Conservation (phyloP, 2,888 invertebrate genomes). For the Thera obeliscata region DNA sequence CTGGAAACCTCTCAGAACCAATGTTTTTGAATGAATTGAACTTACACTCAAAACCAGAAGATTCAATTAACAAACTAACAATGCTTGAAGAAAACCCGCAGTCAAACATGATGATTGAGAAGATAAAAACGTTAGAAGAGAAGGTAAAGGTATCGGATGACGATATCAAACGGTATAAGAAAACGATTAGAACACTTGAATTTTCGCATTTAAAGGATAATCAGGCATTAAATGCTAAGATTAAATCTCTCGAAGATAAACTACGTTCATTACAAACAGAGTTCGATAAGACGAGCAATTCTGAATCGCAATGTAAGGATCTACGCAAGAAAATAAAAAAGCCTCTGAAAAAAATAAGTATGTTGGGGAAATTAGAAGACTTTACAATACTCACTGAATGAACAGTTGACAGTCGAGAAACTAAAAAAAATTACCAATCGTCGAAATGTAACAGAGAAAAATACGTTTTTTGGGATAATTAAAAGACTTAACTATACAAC, state of each 20-base stretch:
- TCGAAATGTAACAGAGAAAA: no score
- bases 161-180: constrained; percentile 6
- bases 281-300: neutral
- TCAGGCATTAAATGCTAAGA: constrained; percentile 18
- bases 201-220: constrained; percentile 16
- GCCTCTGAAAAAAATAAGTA: constrained; percentile 3
- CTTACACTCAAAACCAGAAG: neutral
- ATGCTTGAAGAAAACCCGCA: constrained; percentile 2
- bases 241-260: constrained; percentile 14
- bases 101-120: constrained; percentile 9
- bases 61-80: neutral
- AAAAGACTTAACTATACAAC: no score
- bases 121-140: constrained; percentile 14
- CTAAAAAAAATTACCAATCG: neutral
- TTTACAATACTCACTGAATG: constrained; percentile 1
- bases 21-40: neutral
- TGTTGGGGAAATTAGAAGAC: constrained; percentile 9
- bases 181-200: constrained; percentile 17
- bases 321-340: constrained; percentile 4
- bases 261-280: neutral
- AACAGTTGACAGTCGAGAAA: constrained; percentile 7
- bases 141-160: neutral
- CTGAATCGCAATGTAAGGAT: constrained; percentile 12
- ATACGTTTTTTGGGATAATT: no score
- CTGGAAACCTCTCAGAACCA: neutral